These are phyloP conservation scores for Drosophila tsacasi DNA, from an alignment of 1,140 invertebrate species.

Conservation along the genomic window DNA sequence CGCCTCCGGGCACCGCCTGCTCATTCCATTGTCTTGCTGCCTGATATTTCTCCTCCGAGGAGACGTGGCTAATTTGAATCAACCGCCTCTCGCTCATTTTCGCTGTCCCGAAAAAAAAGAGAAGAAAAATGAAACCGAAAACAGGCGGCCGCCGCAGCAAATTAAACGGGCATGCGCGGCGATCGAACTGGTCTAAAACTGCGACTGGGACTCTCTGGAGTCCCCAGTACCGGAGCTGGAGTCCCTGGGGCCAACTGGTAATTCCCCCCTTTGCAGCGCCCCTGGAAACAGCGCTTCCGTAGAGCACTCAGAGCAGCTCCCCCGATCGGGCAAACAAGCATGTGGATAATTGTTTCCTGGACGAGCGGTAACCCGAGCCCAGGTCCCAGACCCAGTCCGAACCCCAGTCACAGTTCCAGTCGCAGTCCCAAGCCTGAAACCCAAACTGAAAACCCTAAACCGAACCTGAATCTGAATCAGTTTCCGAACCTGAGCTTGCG, in stretches of 20 bases:
- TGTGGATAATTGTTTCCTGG: conserved; percentile 83
- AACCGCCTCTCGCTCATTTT: conserved; percentile 82
- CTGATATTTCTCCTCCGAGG: conserved; percentile 69
- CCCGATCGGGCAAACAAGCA: conserved; percentile 60
- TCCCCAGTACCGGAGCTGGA: conserved; percentile 1
- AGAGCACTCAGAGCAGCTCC: conserved; percentile 36
- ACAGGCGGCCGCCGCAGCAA: conserved; percentile 59
- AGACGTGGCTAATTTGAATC: conserved; percentile 83
- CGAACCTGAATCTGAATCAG: conserved; percentile 33
- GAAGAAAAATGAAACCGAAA: conserved; percentile 72
- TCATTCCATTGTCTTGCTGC: conserved; percentile 80
- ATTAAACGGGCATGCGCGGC: conserved; percentile 80
- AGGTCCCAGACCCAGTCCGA: conserved; percentile 14
- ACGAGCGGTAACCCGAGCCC: conserved; percentile 68
- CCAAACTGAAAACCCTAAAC: conserved; percentile 35
- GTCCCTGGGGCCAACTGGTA: conserved; percentile 62
- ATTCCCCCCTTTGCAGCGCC: conserved; percentile 13
- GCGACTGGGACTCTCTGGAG: neutral
- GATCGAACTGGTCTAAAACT: conserved; percentile 13
- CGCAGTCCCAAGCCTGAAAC: conserved; percentile 30
- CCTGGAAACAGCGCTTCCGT: conserved; percentile 70
- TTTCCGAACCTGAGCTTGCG: conserved; percentile 51
- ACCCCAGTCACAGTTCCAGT: conserved; percentile 29
- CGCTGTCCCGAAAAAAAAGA: conserved; percentile 66
- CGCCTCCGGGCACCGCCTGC: conserved; percentile 78